Evolutionary conservation across 2,113 vertebrate genomes (phyloP), one percentile per base, ranked within the genome.

Genomic region (Hippocampus barbouri): DNA sequence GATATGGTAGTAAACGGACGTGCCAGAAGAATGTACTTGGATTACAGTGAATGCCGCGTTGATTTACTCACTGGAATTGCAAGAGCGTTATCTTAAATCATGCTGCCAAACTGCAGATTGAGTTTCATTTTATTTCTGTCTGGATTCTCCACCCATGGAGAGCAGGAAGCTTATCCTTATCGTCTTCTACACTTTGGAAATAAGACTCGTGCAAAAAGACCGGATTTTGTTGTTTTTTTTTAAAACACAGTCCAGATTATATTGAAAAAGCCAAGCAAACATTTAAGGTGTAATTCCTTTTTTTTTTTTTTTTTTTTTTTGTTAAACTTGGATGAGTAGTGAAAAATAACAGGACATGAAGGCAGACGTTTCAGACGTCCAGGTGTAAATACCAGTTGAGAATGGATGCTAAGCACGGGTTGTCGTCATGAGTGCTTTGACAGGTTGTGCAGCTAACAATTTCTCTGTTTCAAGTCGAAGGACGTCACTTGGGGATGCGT

Each of bases 71-170:
- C 66, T 49, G 69, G 57, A 77, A 77, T 71, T 12, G 71, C 68
- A 9, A 70, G 75, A 51, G 66, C 76, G 78, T 77, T 68, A 85
- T 88, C 87, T 85, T 79, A 81, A 86, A 81, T 86, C 82, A 86
- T 15, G 54, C 80, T 82, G 84, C 73, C 66, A 14, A 82, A 79
- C 77, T 66, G 73, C 30, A n/a, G n/a, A 85, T 89, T 83, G 74
- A 73, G 83, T 87, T 87, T 82, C 84, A 76, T 86, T 90, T 88
- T 82, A 88, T 87, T 88, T 88, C 76, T 80, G 84, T 85, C 80
- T 72, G 75, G 60, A 81, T 81, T 81, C 73, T 70, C 78, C 84
- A 80, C 85, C 77, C 75, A 87, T 59, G 30, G 74, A 87, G 85
- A 59, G 71, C 27, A 61, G 71, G 56, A 68, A 61, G 82, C 70